Base-by-base conservation (phyloP, 2,888 invertebrate species). In the Cephalotes varians region DNA sequence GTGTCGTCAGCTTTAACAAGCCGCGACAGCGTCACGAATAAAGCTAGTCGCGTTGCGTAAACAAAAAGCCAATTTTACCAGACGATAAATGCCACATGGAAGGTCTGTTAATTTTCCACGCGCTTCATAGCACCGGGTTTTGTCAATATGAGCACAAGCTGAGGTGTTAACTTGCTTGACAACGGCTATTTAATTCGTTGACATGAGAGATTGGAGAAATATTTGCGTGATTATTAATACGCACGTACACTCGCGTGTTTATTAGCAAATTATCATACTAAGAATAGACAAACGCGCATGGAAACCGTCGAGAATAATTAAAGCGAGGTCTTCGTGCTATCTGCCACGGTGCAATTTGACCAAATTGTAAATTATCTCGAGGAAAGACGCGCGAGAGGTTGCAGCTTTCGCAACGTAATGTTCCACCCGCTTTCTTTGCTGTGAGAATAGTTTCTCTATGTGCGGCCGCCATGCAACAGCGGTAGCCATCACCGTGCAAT, bases 401-500 rank as follows among this genome's bases (percentile, higher is more conserved):
- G 77, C 44, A 34, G 71, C 72, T 77, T 71, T 79, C 72, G 72
- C 40, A 76, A 71, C 21, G 72, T 56, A 71, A 56, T 62, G 77
- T 34, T 72, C 77, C 56, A 9, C 44, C 15, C 51, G 37, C 40
- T 62, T 79, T 81, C 81, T 77, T 65, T 28, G 21, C 60, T 40
- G 44, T 54, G 31, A 64, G 85, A 85, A 85, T 83, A 79, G 84
- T 85, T 88, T 88, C 88, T 88, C 74, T 82, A 79, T 88, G 84
- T 87, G 82, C 60, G 80, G 62, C 31, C 73, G 44, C 81, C 83
- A 73, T 79, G 83, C 85, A 81, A 86, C 74, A 81, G 83, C 60
- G 83, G 83, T 79, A 84, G 83, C 81, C 87, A 85, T 90, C 87
- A 84, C 69, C 65, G 71, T 49, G 87, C 85, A 88, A 91, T 89